These are phyloP conservation scores for Phyllopteryx taeniolatus DNA, from an alignment of 2,113 vertebrate species.

Conservation along the genomic window DNA sequence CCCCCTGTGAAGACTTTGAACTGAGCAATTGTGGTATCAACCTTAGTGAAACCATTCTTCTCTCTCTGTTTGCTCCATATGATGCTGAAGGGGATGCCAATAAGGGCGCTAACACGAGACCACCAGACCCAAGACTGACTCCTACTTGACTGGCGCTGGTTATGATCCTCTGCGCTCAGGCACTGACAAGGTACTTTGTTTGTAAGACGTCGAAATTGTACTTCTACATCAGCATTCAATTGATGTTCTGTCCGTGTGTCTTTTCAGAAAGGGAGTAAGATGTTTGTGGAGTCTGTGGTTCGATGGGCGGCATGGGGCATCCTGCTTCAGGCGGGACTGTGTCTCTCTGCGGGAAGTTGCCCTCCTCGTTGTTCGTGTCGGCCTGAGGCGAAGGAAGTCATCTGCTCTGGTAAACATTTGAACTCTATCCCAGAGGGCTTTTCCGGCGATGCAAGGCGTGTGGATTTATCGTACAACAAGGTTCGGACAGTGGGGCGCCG, in stretches of 20 bases:
- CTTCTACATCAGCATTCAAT: not conserved
- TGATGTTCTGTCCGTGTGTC: slow-evolving; percentile 14
- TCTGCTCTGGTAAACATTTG: slow-evolving; percentile 79
- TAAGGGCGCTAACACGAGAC: slow-evolving; percentile 22
- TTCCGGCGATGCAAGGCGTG: slow-evolving; percentile 67
- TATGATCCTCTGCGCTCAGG: slow-evolving; percentile 69
- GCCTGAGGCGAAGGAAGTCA: slow-evolving; percentile 72
- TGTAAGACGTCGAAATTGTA: not conserved
- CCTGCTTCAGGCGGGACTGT: slow-evolving; percentile 62
- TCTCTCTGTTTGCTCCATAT: slow-evolving; percentile 35
- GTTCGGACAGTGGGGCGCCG: slow-evolving; percentile 78
- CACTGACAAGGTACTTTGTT: slow-evolving; percentile 54
- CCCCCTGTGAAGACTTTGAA: too few relatives aligned
- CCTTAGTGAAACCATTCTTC: slow-evolving; percentile 6
- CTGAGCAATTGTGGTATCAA: too few relatives aligned
- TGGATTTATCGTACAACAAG: slow-evolving; percentile 83
- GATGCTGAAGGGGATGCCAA: slow-evolving; percentile 25
- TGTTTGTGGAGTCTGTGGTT: slow-evolving; percentile 71
- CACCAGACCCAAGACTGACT: slow-evolving; percentile 45
- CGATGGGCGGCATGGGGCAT: slow-evolving; percentile 63
- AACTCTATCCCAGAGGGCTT: slow-evolving; percentile 75
- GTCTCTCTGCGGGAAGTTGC: slow-evolving; percentile 66
- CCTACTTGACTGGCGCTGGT: slow-evolving; percentile 61
- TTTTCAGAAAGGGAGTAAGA: slow-evolving; percentile 68
- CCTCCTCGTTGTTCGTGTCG: slow-evolving; percentile 77